Conservation (phyloP, 2,888 invertebrate genomes). For the Psococerastis gibbosa region DNA sequence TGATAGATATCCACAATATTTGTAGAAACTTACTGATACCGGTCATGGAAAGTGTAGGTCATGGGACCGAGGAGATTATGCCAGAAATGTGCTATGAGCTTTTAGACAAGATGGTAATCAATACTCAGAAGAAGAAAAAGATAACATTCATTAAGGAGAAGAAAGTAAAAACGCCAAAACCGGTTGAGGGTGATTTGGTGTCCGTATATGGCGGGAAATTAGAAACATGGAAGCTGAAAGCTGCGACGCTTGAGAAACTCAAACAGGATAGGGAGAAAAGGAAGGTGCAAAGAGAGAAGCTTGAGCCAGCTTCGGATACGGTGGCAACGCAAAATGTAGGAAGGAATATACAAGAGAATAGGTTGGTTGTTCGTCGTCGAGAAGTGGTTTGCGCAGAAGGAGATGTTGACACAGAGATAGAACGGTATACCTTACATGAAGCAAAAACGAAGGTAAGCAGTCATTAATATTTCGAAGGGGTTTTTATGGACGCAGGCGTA, state of each 20-base stretch:
- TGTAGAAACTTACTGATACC: neutral
- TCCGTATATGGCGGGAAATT: neutral
- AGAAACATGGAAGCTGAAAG: neutral
- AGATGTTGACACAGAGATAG: neutral
- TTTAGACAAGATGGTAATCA: neutral
- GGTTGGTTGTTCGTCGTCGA: neutral
- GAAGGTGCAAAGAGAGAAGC: neutral
- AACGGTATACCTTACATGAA: neutral
- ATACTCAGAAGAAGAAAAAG: neutral
- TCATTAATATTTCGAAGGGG: too few species aligned
- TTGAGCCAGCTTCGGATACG: neutral
- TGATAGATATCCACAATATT: neutral
- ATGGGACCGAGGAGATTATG: neutral
- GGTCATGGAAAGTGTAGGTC: neutral
- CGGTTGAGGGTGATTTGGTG: neutral
- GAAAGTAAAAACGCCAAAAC: neutral
- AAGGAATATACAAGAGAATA: neutral
- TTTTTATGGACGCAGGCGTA: too few species aligned
- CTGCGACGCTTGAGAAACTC: neutral
- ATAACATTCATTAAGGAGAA: neutral
- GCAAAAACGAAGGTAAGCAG: neutral
- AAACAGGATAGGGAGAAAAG: neutral
- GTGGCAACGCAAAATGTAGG: neutral
- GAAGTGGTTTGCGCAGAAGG: neutral
- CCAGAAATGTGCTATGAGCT: neutral